Base-by-base conservation (phyloP, 2,113 vertebrate species). In the Corythoichthys haematopterus region DNA sequence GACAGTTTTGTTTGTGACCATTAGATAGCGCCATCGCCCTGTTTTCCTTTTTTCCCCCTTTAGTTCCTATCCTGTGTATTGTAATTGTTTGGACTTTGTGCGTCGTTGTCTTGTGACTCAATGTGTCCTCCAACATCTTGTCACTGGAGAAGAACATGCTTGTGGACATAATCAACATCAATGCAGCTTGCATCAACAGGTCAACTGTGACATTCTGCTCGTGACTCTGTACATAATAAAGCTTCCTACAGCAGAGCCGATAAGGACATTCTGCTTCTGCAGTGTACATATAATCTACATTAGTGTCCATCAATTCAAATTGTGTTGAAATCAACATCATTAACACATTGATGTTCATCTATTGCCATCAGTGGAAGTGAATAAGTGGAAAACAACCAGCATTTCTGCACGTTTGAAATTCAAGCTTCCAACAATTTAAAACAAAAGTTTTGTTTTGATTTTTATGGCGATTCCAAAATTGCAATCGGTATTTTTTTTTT, bases 81-180 rank as follows among this genome's bases (percentile, higher is more conserved):
- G 20, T 71, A 55, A 56, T 53, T 74, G 75, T 79, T 50, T 43
- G 45, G 60, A 84, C 50, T 48, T 48, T 77, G 80, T 89, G 84
- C 76, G 75, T 72, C 55, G 74, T 68, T 77, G 78, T 84, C 6
- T 60, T 59, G 84, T 88, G 80, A 85, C 65, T 66, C 78, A 74
- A 71, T 73, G 83, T 88, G 76, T 87, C n/a, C 83, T 90, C 74
- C 82, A 70, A 84, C 84, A 84, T 85, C 87, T 57, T 78, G 83
- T 87, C 55, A 36, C 5, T 2, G 55, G 55, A 35, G 9, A 28
- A 1, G 11, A 70, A 81, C 68, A 76, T 65, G 74, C 65, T 46
- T 20, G 58, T 60, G 15, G 8, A 60, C 16, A 43, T 43, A 60
- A 60, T 40, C 15, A 43, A 40, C 7, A 60, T 60, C 11, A 5